Conservation (phyloP, 2,113 vertebrate species). For the Oryzias curvinotus region DNA sequence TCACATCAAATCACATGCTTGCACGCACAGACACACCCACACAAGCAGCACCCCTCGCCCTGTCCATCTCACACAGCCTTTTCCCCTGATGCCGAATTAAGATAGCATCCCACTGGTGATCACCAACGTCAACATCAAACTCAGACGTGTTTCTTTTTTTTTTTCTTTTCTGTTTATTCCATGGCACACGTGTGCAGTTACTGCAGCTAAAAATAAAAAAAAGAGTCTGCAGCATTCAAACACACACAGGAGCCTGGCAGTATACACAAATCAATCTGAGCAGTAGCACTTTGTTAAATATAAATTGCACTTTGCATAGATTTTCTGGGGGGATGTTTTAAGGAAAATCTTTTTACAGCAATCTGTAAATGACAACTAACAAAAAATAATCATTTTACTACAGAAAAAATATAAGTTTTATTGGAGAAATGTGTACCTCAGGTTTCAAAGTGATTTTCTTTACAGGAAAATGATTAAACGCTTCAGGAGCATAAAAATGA, state of each 20-base stretch:
- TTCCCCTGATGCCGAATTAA: constrained; percentile 42
- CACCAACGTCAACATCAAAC: constrained; percentile 43
- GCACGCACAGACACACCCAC: constrained; percentile 33
- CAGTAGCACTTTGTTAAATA: no score
- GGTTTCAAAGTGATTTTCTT: no score
- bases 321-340: no score
- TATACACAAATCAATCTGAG: no score
- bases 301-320: no score
- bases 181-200: neutral
- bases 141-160: constrained; percentile 15
- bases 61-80: constrained; percentile 23
- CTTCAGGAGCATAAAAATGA: no score
- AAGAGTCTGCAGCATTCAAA: neutral
- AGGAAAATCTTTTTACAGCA: no score
- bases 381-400: no score
- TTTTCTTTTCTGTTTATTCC: neutral
- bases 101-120: constrained; percentile 38
- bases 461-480: no score
- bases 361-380: no score
- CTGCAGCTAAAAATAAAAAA: constrained; percentile 7
- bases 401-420: no score
- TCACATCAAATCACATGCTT: constrained; percentile 61
- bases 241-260: constrained; percentile 1
- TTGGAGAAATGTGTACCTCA: no score
- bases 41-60: neutral